Evolutionary conservation across 2,888 invertebrate species (phyloP), one percentile per base, ranked within the genome.

Genomic region (Abscondita cerata): DNA sequence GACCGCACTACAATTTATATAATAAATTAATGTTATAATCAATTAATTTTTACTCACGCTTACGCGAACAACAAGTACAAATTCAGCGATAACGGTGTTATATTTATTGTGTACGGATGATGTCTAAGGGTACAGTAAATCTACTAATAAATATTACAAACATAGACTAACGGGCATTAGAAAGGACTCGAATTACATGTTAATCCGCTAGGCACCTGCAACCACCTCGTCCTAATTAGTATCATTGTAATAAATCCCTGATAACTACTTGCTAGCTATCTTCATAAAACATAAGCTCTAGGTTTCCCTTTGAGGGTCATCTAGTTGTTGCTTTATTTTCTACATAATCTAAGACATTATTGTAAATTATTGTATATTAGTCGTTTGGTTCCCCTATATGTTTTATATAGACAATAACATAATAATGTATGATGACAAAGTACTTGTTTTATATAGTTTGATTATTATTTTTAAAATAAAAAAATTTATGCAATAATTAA

Each of bases 181-280:
- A 73, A 73, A 71, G 72, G 67, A 71, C 70, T 73, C 71, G 74
- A 72, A 74, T 72, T 74, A 72, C 66, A 72, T 69, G 72, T 73
- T 76, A 75, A 76, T 75, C 75, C 74, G 62, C 51, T 51, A 44
- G 72, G 74, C 77, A 77, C 77, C 78, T 78, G 78, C 74, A 72
- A 69, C 75, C 74, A 72, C 75, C 74, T 74, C 73, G 73, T 76
- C 76, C 76, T 74, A 75, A 78, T 78, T 77, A 78, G 77, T 74
- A 72, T 68, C 68, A 73, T 72, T 72, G 75, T 68, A 74, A 79
- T 80, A 80, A 80, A 80, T 80, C 79, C 78, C 73, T 73, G 78
- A 78, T 79, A 80, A 80, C 80, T 79, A 77, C 77, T 74, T 75
- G 68, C 72, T 71, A 70, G 70, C 72, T 72, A 70, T 76, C 72